Percentiles rank a stretch among this genome's conserved stretches.
Evolutionary conservation across 2,888 invertebrate species (phyloP).

Genomic region (Dysmachus trigonus): DNA sequence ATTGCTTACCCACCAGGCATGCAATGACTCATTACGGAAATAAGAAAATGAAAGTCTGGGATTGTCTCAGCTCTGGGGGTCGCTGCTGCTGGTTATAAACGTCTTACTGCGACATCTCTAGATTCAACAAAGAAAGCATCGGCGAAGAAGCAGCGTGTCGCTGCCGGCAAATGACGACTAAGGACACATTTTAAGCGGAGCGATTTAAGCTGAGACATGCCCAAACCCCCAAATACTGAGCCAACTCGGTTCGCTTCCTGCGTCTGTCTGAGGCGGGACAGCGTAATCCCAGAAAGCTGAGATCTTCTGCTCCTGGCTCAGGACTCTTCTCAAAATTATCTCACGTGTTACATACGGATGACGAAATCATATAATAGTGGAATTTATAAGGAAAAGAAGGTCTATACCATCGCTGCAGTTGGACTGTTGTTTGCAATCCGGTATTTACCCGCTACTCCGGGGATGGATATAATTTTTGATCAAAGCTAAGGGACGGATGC

Average conservation of each 20-base stretch:
- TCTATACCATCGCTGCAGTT: not conserved
- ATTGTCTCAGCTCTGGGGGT: not conserved
- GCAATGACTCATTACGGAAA: not conserved
- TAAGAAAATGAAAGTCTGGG: not conserved
- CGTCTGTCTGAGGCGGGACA: slow-evolving; percentile 1
- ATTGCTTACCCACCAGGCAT: not conserved
- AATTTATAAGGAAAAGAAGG: not conserved
- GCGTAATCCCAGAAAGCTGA: not conserved
- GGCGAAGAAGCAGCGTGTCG: not conserved
- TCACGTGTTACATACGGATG: slow-evolving; percentile 9
- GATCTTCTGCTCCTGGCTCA: not conserved
- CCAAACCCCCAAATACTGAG: not conserved
- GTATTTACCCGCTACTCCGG: not conserved
- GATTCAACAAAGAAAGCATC: not conserved
- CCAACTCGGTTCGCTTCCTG: not conserved
- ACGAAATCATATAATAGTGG: not conserved
- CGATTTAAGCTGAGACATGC: not conserved
- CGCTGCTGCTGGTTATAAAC: not conserved
- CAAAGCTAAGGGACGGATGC: slow-evolving; percentile 22
- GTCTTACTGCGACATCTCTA: not conserved
- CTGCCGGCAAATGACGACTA: not conserved
- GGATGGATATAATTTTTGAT: slow-evolving; percentile 30
- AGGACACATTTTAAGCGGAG: not conserved
- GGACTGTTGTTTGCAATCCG: not conserved
- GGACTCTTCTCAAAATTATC: not conserved